Percentiles rank a stretch among this genome's conserved stretches.
Evolutionary conservation across 1,140 invertebrate species (phyloP).

Genomic region (Mizuhopecten yessoensis): DNA sequence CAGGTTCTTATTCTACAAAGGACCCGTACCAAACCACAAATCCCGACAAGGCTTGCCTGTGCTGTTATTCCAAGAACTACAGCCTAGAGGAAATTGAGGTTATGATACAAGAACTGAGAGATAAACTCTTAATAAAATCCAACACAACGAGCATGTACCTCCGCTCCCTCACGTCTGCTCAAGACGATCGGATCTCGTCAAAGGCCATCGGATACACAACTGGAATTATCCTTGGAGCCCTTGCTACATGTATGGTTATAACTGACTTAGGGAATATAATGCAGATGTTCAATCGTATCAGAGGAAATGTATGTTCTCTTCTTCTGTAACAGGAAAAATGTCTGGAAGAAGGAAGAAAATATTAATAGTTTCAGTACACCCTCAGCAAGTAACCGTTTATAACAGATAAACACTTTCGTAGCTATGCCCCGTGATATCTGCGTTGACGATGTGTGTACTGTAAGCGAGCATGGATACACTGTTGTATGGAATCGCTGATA

Average conservation of each 20-base stretch:
- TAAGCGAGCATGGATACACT: no score
- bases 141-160: background rate
- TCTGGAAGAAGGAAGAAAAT: no score
- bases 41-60: background rate
- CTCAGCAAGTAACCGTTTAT: no score
- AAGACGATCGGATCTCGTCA: background rate
- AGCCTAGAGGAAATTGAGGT: background rate
- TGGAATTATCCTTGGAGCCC: background rate
- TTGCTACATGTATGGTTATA: background rate
- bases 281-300: background rate
- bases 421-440: no score
- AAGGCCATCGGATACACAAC: background rate
- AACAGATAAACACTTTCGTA: no score
- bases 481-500: no score
- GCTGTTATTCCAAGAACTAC: background rate
- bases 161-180: background rate
- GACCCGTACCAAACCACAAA: background rate
- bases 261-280: background rate
- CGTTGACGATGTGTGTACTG: no score
- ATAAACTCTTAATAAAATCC: background rate
- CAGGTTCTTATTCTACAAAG: background rate
- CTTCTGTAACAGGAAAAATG: no score
- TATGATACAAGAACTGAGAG: background rate
- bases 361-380: no score
- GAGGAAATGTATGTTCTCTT: no score